Evolutionary conservation across 92 coral and sea anemone genomes (phyloP).

Genomic region (Phenganax marumi): DNA sequence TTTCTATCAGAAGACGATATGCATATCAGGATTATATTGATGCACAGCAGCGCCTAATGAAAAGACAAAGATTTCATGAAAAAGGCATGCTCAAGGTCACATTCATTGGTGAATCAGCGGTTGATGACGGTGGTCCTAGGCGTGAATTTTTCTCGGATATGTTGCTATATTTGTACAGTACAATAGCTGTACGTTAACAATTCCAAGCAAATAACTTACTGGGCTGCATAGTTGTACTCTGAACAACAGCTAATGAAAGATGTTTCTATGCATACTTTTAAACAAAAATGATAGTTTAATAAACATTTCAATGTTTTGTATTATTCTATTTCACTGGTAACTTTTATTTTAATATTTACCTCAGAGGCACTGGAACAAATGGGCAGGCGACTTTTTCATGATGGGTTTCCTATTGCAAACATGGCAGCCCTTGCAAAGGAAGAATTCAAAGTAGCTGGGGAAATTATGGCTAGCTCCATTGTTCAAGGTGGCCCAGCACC

Average conservation of each 20-base stretch:
- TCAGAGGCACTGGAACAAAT: neutral
- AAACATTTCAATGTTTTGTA: too few relatives aligned
- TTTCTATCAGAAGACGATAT: slow-evolving; percentile 27
- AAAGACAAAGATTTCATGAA: neutral
- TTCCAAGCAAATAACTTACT: too few relatives aligned
- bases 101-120: neutral
- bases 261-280: too few relatives aligned
- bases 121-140: neutral
- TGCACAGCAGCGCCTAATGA: neutral
- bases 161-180: neutral
- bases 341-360: too few relatives aligned
- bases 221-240: too few relatives aligned
- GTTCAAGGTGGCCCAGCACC: slow-evolving; percentile 14
- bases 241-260: too few relatives aligned
- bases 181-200: neutral
- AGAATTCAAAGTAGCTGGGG: neutral
- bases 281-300: too few relatives aligned
- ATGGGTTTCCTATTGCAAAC: neutral
- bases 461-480: neutral
- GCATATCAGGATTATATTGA: slow-evolving; percentile 16
- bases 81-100: slow-evolving; percentile 25
- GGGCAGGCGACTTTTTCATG: neutral
- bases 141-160: neutral
- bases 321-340: too few relatives aligned
- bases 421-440: slow-evolving; percentile 3